These are phyloP conservation scores for Tortricodes alternella DNA, from an alignment of 2,888 invertebrate species.

Conservation along the genomic window DNA sequence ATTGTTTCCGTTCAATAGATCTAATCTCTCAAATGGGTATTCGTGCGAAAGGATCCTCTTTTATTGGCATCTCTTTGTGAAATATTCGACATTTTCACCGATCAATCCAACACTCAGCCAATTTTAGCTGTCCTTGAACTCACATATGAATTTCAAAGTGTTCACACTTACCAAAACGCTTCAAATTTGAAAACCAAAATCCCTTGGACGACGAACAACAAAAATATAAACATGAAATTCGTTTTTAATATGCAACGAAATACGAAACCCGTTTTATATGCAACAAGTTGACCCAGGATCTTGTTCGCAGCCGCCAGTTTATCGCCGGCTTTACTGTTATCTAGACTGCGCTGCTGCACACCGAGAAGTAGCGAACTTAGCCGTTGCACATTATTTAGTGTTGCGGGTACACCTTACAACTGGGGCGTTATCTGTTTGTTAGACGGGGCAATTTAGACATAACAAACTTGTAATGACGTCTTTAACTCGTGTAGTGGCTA, in stretches of 20 bases:
- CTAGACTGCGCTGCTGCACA: slow-evolving; percentile 38
- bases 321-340: slow-evolving; percentile 41
- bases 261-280: slow-evolving; percentile 71
- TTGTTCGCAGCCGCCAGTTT: slow-evolving; percentile 52
- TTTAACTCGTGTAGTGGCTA: slow-evolving; percentile 80
- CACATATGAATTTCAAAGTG: slow-evolving; percentile 17
- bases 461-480: slow-evolving; percentile 43
- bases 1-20: slow-evolving; percentile 78
- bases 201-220: background rate
- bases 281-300: slow-evolving; percentile 48
- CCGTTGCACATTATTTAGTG: slow-evolving; percentile 4
- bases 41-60: slow-evolving; percentile 76
- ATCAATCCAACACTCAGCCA: slow-evolving; percentile 26
- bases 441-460: background rate
- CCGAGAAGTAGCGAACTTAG: slow-evolving; percentile 17
- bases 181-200: slow-evolving; percentile 14
- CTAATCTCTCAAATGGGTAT: slow-evolving; percentile 77
- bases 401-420: background rate
- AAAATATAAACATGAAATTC: slow-evolving; percentile 62
- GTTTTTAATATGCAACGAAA: slow-evolving; percentile 76
- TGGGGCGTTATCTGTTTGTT: background rate
- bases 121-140: background rate
- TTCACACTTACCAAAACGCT: background rate
- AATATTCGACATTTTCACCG: slow-evolving; percentile 62
- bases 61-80: slow-evolving; percentile 74